phyloP scores from a whole-genome alignment of 2,888 invertebrate species.

The Mesorhabditis belari region DNA sequence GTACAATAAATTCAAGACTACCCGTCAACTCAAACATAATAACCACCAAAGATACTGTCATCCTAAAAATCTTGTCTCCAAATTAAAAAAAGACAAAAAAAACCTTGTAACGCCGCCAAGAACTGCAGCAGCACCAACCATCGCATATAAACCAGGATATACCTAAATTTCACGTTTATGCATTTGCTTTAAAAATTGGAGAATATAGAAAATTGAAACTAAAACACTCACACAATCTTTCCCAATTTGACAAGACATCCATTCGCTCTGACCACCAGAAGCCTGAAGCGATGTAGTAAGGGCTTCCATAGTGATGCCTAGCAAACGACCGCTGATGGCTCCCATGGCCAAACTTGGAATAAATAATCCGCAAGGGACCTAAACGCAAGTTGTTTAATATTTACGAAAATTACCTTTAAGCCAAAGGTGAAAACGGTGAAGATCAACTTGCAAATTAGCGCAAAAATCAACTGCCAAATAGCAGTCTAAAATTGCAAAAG shows the following conservation, averaged over 20 bases:
- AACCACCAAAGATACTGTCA: constrained; percentile 80
- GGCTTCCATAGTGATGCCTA: constrained; percentile 85
- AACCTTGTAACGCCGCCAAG: constrained; percentile 83
- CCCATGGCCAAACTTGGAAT: constrained; percentile 92
- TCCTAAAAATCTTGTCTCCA: constrained; percentile 15
- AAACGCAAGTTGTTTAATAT: constrained; percentile 5
- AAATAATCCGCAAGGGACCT: constrained; percentile 85
- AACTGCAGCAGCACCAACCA: constrained; percentile 98
- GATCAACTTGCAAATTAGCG: constrained; percentile 45
- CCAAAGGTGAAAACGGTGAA: constrained; percentile 83
- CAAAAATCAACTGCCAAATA: constrained; percentile 44
- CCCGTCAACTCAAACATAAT: constrained; percentile 99
- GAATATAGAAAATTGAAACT: too few species aligned
- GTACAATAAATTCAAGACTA: constrained; percentile 93
- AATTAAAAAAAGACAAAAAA: not conserved
- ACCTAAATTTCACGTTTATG: too few species aligned
- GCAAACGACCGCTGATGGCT: constrained; percentile 80
- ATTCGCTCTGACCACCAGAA: constrained; percentile 25
- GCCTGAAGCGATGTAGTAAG: constrained; percentile 27
- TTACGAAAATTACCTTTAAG: constrained; percentile 66
- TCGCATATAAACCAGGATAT: constrained; percentile 94
- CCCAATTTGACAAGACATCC: constrained; percentile 48
- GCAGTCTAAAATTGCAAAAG: constrained; percentile 33
- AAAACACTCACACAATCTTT: constrained; percentile 78
- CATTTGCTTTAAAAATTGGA: too few species aligned